A percentile compares a stretch with the other conserved stretches of the same genome.
Evolutionary conservation across 2,888 invertebrate genomes (phyloP).

Genomic region (Amorpha juglandis): DNA sequence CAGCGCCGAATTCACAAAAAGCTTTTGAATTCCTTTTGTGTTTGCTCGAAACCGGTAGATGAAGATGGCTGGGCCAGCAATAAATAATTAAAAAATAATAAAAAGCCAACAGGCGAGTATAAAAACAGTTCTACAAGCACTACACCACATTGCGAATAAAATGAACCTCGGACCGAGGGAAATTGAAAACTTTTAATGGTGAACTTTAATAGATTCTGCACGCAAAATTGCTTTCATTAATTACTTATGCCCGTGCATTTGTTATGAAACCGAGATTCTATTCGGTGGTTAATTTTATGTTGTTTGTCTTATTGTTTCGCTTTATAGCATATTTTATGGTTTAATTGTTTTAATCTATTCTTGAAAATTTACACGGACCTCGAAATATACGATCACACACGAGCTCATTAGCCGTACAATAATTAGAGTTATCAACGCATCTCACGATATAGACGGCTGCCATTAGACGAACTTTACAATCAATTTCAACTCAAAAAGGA

Average conservation of each 20-base stretch:
- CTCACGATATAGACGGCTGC: slow-evolving; percentile 71
- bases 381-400: slow-evolving; percentile 50
- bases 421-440: slow-evolving; percentile 75
- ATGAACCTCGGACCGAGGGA: slow-evolving; percentile 56
- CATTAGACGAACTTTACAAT: slow-evolving; percentile 80
- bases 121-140: slow-evolving; percentile 47
- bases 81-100: slow-evolving; percentile 68
- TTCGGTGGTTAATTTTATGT: slow-evolving; percentile 47
- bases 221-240: slow-evolving; percentile 70
- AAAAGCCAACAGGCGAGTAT: slow-evolving; percentile 54
- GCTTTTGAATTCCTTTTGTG: slow-evolving; percentile 46
- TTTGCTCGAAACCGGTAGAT: slow-evolving; percentile 42
- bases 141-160: slow-evolving; percentile 53
- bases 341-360: slow-evolving; percentile 45
- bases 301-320: slow-evolving; percentile 52
- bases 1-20: slow-evolving; percentile 39
- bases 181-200: slow-evolving; percentile 72
- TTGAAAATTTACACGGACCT: slow-evolving; percentile 39
- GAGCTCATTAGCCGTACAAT: slow-evolving; percentile 66
- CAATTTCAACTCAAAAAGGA: slow-evolving; percentile 77
- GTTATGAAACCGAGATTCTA: slow-evolving; percentile 59
- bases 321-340: slow-evolving; percentile 45
- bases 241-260: slow-evolving; percentile 56
- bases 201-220: slow-evolving; percentile 65
- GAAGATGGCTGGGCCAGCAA: slow-evolving; percentile 53